Percentiles rank a stretch among this genome's conserved stretches.
Evolutionary conservation across 23 tunicate genomes (phyloP).

Genomic region (Trididemnum nubilum): DNA sequence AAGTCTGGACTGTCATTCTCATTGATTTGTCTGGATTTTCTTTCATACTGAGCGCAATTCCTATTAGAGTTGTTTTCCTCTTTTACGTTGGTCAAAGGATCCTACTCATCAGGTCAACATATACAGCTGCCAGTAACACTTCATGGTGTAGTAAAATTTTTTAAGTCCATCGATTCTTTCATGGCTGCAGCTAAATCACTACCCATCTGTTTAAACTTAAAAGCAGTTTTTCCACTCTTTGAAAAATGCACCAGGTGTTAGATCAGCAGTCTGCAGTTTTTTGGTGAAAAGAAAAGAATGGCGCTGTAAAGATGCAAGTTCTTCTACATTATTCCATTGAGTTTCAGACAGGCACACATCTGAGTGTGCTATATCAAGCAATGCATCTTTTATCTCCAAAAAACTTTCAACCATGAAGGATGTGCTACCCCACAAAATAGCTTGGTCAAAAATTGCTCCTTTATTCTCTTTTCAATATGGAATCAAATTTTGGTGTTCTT

Average conservation of each 20-base stretch:
- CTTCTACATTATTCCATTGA: conserved; percentile 13
- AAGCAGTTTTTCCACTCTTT: conserved; percentile 34
- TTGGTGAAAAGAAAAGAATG: conserved; percentile 30
- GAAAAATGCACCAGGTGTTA: conserved; percentile 44
- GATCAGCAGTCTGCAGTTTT: conserved; percentile 29
- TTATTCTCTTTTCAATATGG: conserved; percentile 28
- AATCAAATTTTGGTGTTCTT: conserved; percentile 37
- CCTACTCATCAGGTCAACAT: conserved; percentile 18
- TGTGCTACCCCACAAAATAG: conserved; percentile 38
- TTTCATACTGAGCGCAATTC: conserved; percentile 25
- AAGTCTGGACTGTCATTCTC: no score
- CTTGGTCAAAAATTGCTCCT: conserved; percentile 38
- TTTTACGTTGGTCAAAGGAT: neutral
- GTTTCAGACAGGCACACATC: conserved; percentile 20
- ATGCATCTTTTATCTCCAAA: conserved; percentile 38
- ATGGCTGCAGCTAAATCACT: conserved; percentile 21
- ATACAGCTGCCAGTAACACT: conserved; percentile 21
- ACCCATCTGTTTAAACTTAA: conserved; percentile 16
- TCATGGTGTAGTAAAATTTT: neutral
- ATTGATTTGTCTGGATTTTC: no score
- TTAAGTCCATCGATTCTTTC: no score
- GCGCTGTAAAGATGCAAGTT: conserved; percentile 13
- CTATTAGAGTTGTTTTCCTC: conserved; percentile 3
- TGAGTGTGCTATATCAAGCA: conserved; percentile 41
- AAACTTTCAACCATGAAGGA: conserved; percentile 37